Conservation (phyloP, 2,113 vertebrate genomes). For the Gavia stellata region DNA sequence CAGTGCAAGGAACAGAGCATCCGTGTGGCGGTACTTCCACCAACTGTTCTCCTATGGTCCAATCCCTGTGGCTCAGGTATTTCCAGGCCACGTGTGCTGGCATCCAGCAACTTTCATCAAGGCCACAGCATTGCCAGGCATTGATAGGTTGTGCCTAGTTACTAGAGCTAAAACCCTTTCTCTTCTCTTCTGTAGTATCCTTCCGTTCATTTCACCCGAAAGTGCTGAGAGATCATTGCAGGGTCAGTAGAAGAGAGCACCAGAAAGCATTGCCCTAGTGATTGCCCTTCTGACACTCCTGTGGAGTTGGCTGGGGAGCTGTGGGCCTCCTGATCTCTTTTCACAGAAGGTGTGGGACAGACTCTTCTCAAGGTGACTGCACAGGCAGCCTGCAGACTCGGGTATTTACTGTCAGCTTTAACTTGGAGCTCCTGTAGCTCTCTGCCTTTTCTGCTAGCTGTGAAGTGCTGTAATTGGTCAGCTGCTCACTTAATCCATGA, state of each 20-base stretch:
- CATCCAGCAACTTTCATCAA: background rate
- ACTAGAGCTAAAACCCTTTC: background rate
- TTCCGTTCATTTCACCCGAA: background rate
- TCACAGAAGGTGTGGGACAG: background rate
- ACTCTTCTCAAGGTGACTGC: constrained; percentile 14
- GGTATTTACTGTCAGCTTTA: background rate
- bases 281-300: background rate
- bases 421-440: background rate
- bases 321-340: background rate
- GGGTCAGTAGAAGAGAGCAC: background rate
- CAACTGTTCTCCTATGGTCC: background rate
- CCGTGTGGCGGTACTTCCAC: background rate
- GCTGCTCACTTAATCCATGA: constrained; percentile 34
- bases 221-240: background rate
- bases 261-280: background rate
- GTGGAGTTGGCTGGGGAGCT: background rate
- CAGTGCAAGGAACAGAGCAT: background rate
- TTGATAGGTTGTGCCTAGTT: too few relatives aligned
- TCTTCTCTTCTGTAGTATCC: background rate
- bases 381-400: background rate
- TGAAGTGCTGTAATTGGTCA: constrained; percentile 40
- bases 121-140: background rate
- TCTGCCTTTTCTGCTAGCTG: background rate
- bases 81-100: background rate
- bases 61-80: background rate